Evolutionary conservation across 2,888 invertebrate genomes (phyloP).

Genomic region (Cerastis leucographa): DNA sequence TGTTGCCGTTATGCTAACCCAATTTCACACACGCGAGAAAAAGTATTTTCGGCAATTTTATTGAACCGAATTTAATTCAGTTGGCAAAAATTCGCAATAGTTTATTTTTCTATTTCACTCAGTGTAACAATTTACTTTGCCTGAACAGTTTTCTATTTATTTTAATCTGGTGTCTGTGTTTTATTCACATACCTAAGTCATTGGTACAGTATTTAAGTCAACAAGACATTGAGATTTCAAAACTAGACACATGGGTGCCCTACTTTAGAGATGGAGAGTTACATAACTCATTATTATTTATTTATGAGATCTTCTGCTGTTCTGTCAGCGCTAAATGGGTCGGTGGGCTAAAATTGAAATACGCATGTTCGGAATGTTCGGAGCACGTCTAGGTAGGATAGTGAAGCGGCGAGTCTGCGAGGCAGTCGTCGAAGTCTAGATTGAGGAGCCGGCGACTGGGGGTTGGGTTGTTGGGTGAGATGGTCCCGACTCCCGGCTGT

Average conservation of each 20-base stretch:
- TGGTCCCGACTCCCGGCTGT: slow-evolving; percentile 26
- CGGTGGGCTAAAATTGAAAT: slow-evolving; percentile 51
- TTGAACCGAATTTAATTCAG: slow-evolving; percentile 54
- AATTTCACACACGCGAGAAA: slow-evolving; percentile 54
- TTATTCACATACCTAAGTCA: slow-evolving; percentile 27
- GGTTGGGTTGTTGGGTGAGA: slow-evolving; percentile 68
- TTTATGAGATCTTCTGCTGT: slow-evolving; percentile 40
- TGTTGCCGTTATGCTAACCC: slow-evolving; percentile 48
- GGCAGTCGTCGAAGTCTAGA: slow-evolving; percentile 80
- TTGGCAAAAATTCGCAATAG: slow-evolving; percentile 45
- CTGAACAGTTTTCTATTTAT: slow-evolving; percentile 11
- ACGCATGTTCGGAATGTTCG: slow-evolving; percentile 42
- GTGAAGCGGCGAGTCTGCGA: slow-evolving; percentile 44
- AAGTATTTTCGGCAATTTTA: slow-evolving; percentile 52
- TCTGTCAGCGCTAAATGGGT: slow-evolving; percentile 41
- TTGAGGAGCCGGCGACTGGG: slow-evolving; percentile 65
- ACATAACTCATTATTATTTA: slow-evolving; percentile 50
- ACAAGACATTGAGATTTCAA: slow-evolving; percentile 33
- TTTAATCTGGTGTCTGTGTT: slow-evolving; percentile 26
- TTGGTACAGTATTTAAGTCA: slow-evolving; percentile 26
- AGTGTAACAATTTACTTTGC: slow-evolving; percentile 25
- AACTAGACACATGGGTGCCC: slow-evolving; percentile 50
- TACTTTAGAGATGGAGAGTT: slow-evolving; percentile 45
- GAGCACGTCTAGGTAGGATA: slow-evolving; percentile 52
- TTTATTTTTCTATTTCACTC: slow-evolving; percentile 44